Conservation (phyloP, 2,888 invertebrate genomes). For the Coenonympha arcania region DNA sequence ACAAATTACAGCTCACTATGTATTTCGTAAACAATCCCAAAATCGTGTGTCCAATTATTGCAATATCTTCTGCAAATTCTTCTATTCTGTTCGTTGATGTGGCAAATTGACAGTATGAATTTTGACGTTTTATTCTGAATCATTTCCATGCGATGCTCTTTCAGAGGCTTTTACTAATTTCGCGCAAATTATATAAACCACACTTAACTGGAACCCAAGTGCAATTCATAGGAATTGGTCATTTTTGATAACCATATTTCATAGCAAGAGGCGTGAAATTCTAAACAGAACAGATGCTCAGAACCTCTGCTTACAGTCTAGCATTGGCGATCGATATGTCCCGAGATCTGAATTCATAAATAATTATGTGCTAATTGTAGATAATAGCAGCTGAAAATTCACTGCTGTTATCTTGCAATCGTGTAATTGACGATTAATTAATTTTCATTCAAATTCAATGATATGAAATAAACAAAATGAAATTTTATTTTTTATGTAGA, state of each 20-base stretch:
- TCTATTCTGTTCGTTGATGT: conserved; percentile 53
- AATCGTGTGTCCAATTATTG: conserved; percentile 4
- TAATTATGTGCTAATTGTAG: conserved; percentile 5
- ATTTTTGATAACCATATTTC: not conserved
- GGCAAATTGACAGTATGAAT: conserved; percentile 65
- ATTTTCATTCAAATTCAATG: not conserved
- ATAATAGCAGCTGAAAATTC: conserved; percentile 4
- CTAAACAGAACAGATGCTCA: not conserved
- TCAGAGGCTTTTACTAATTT: conserved; percentile 31
- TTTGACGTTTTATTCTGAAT: conserved; percentile 69
- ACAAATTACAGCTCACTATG: not conserved
- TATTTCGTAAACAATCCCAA: conserved; percentile 9
- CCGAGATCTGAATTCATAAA: not conserved
- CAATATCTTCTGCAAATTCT: conserved; percentile 14
- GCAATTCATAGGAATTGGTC: not conserved
- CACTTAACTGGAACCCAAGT: not conserved
- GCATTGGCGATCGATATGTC: conserved; percentile 9
- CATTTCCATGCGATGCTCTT: conserved; percentile 44
- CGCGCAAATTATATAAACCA: conserved; percentile 25
- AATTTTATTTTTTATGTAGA: not conserved
- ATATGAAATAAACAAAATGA: conserved; percentile 1
- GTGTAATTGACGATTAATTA: conserved; percentile 11
- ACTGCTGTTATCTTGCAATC: conserved; percentile 7
- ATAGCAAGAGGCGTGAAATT: not conserved
- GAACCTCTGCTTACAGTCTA: not conserved